Evolutionary conservation across 1,140 invertebrate genomes (phyloP), one percentile per base, ranked within the genome.

Genomic region (Cherax quadricarinatus): DNA sequence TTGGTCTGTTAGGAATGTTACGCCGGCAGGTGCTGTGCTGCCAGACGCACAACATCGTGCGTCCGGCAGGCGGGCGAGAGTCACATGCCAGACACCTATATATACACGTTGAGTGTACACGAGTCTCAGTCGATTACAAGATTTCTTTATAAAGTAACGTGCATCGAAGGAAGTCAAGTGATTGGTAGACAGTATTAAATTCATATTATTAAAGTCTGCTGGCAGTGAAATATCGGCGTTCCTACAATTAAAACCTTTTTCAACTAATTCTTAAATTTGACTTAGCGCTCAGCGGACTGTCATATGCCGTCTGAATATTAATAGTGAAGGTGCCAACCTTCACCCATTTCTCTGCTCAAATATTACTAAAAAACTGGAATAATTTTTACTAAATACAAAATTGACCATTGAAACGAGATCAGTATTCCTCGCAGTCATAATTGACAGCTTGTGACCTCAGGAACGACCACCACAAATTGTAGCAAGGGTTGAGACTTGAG

Each of bases 41-140:
- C 84, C 70, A 75, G 66, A 41, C 53, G 85, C 53, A 60, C 62
- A 24, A 41, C 48, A 3, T 90, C 88, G 16, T 90, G 53, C 82
- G 88, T 53, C 88, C 49, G 88, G 62, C 88, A 90, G 80, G 48
- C 9, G 48, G 81, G 81, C 41, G 48, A 49, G 60, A 90, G 88
- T 90, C 88, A 90, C 88, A 90, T 90, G 88, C 88, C 81, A 75
- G 62, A 53, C 82, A 81, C n/a, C 81, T 84, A 90, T 90, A 90
- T 90, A 90, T 90, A 90, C 81, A 10, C 66, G 41, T 60, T 49
- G 82, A 60, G 21, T 57, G 49, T 53, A 53, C 57, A 73, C 7
- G 9, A 48, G 5, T 78, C 88, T 84, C 82, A 90, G 88, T 90
- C 88, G 81, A 90, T 85, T 84, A 78, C 88, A 18, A 49, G 81